A percentile compares a stretch with the other conserved stretches of the same genome.
These are phyloP conservation scores for Astropecten irregularis DNA, from an alignment of 53 echinoderm and acorn worm genomes.

Conservation along the genomic window DNA sequence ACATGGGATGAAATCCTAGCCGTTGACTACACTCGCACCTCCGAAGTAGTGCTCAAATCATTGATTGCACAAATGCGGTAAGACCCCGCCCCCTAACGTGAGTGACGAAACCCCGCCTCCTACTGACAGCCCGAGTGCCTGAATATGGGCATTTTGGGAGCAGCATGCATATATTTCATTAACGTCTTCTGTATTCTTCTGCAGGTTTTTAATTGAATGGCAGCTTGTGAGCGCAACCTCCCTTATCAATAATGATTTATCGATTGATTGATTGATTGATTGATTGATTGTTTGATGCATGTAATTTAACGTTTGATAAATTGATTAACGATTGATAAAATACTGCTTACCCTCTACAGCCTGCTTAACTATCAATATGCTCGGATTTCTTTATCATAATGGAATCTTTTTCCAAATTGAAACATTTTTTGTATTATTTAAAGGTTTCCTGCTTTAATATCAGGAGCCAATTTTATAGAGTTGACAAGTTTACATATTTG, in stretches of 20 bases:
- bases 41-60: constrained; percentile 89
- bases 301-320: too few relatives aligned
- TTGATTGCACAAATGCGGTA: constrained; percentile 85
- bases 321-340: too few relatives aligned
- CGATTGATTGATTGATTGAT: background rate
- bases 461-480: too few relatives aligned
- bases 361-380: too few relatives aligned
- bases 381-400: too few relatives aligned
- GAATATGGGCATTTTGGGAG: background rate
- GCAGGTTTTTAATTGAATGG: background rate
- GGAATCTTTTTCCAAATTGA: too few relatives aligned
- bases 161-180: constrained; percentile 19
- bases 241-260: too few relatives aligned
- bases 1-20: constrained; percentile 94
- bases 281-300: background rate
- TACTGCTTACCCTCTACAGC: too few relatives aligned
- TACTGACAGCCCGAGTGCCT: constrained; percentile 29
- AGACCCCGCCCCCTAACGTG: constrained; percentile 5
- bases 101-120: background rate
- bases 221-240: too few relatives aligned
- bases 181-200: constrained; percentile 4
- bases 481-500: too few relatives aligned
- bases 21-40: constrained; percentile 96
- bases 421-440: too few relatives aligned
- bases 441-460: too few relatives aligned